phyloP scores from a whole-genome alignment of 2,113 vertebrate genomes.

The Sinocyclocheilus anshuiensis region DNA sequence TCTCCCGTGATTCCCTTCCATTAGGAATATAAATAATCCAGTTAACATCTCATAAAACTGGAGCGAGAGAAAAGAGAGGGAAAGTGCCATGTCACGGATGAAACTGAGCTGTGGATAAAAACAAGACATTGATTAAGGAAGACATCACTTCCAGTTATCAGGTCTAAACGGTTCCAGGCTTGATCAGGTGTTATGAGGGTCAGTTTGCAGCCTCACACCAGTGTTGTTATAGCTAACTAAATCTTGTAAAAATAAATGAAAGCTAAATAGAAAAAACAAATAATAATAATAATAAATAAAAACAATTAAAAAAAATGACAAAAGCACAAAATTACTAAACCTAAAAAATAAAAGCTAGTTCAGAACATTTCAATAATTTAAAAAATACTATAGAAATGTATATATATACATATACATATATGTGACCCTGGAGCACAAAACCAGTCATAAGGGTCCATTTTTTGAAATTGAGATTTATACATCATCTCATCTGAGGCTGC shows the following conservation, averaged over 20 bases:
- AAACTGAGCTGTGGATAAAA: constrained; percentile 8
- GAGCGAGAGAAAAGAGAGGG: not conserved
- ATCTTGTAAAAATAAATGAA: not conserved
- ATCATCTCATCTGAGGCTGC: too few relatives aligned
- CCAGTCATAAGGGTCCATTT: too few relatives aligned
- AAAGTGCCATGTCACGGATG: constrained; percentile 28
- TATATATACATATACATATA: too few relatives aligned
- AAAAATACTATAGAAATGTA: not conserved
- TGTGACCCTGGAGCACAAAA: too few relatives aligned
- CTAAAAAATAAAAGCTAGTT: not conserved
- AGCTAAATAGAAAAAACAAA: not conserved
- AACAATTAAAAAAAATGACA: not conserved
- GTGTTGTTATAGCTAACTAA: not conserved
- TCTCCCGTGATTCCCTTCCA: not conserved
- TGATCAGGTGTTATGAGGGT: not conserved
- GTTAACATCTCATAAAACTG: constrained; percentile 11
- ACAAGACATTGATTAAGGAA: not conserved
- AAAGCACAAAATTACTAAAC: not conserved
- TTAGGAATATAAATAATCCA: constrained; percentile 31
- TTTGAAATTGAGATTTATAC: too few relatives aligned
- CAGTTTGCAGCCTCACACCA: not conserved
- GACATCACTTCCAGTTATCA: not conserved
- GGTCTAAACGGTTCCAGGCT: not conserved
- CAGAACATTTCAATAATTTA: too few relatives aligned
- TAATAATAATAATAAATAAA: not conserved